These are phyloP conservation scores for Aspiorhynchus laticeps DNA, from an alignment of 2,113 vertebrate species.

Conservation along the genomic window DNA sequence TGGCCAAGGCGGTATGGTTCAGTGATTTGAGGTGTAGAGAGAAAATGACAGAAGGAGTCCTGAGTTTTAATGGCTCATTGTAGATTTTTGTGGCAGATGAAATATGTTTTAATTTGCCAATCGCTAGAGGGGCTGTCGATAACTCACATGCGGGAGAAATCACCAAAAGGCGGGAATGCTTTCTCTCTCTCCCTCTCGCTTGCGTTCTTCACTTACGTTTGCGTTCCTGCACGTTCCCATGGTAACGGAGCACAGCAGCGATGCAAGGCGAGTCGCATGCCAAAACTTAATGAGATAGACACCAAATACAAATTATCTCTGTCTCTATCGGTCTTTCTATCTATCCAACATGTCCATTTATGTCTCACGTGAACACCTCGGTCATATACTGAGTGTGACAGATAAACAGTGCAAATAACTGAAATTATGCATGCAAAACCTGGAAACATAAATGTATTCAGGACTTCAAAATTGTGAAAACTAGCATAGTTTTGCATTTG, in stretches of 20 bases:
- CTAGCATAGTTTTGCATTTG: neutral
- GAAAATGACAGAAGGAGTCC: neutral
- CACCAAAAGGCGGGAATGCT: neutral
- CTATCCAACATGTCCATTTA: neutral
- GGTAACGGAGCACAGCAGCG: constrained; percentile 69
- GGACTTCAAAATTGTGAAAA: neutral
- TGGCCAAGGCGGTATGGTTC: neutral
- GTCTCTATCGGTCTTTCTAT: neutral
- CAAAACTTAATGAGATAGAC: constrained; percentile 40
- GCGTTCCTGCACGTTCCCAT: constrained; percentile 65
- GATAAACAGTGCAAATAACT: neutral
- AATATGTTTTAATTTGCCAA: constrained; percentile 71
- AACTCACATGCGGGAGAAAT: constrained; percentile 44
- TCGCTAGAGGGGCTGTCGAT: constrained; percentile 58
- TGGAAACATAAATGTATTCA: neutral
- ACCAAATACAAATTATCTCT: constrained; percentile 20
- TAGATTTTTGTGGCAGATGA: constrained; percentile 60
- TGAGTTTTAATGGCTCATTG: constrained; percentile 62
- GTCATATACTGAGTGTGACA: neutral
- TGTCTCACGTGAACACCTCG: neutral
- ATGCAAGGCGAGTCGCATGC: constrained; percentile 52
- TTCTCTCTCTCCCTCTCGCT: neutral
- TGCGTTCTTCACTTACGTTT: neutral
- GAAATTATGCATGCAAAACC: constrained; percentile 19
- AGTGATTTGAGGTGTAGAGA: neutral